A percentile compares a stretch with the other conserved stretches of the same genome.
Evolutionary conservation across 2,888 invertebrate species (phyloP).

Genomic region (Oegoconia quadripuncta): DNA sequence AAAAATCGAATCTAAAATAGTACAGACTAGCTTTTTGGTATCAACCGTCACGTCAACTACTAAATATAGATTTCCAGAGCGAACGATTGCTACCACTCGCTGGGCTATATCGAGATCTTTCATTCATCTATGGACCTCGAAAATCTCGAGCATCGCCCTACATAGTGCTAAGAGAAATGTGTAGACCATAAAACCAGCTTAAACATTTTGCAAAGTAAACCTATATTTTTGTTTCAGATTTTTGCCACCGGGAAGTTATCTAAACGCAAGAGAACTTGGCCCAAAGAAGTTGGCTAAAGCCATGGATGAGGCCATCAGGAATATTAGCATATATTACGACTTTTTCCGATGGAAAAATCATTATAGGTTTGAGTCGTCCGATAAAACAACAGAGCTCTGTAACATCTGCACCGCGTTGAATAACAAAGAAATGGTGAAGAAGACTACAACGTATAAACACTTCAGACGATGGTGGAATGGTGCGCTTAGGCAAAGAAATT

Average conservation of each 20-base stretch:
- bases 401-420: constrained; percentile 24
- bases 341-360: constrained; percentile 32
- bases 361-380: constrained; percentile 20
- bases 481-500: neutral
- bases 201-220: too few relatives aligned
- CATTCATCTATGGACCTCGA: too few relatives aligned
- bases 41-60: too few relatives aligned
- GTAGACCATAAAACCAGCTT: too few relatives aligned
- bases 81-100: too few relatives aligned
- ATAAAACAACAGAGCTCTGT: constrained; percentile 13
- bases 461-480: constrained; percentile 26
- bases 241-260: constrained; percentile 26
- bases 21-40: too few relatives aligned
- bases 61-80: too few relatives aligned
- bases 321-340: constrained; percentile 21
- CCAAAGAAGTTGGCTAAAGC: constrained; percentile 24
- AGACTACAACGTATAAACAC: constrained; percentile 14
- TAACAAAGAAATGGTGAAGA: constrained; percentile 16
- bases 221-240: too few relatives aligned
- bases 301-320: constrained; percentile 24
- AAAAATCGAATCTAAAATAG: too few relatives aligned
- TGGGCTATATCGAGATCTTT: too few relatives aligned
- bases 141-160: too few relatives aligned
- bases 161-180: too few relatives aligned
- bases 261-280: constrained; percentile 26